These are phyloP conservation scores for Maniola jurtina DNA, from an alignment of 1,140 invertebrate species.

Conservation along the genomic window DNA sequence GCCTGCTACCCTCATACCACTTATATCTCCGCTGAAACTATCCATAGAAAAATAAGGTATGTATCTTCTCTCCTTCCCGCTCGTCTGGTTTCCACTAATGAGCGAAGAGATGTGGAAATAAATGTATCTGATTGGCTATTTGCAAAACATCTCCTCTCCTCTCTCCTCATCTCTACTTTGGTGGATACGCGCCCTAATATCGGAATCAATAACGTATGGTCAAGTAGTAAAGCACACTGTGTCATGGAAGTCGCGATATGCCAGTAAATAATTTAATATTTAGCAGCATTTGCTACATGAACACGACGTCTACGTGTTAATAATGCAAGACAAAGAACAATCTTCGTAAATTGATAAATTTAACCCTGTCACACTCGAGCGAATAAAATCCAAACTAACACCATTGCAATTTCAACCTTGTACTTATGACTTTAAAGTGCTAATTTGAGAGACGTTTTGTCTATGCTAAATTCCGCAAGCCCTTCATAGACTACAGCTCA, in stretches of 20 bases:
- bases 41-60: too few relatives aligned
- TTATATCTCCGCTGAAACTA: too few relatives aligned
- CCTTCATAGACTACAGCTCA: constrained; percentile 61
- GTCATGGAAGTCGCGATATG: constrained; percentile 31
- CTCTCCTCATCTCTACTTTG: too few relatives aligned
- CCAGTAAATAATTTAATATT: constrained; percentile 67
- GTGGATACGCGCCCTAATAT: too few relatives aligned
- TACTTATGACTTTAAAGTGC: constrained; percentile 17
- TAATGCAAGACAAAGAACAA: constrained; percentile 66
- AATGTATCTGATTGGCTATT: too few relatives aligned
- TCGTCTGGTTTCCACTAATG: too few relatives aligned
- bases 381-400: constrained; percentile 35
- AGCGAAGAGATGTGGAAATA: too few relatives aligned
- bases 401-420: constrained; percentile 31
- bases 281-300: constrained; percentile 48
- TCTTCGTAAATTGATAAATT: constrained; percentile 75
- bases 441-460: constrained; percentile 22
- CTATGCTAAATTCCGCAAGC: constrained; percentile 52
- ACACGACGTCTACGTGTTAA: constrained; percentile 69
- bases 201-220: constrained; percentile 15
- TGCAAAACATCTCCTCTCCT: too few relatives aligned
- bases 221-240: constrained; percentile 21
- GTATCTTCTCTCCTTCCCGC: too few relatives aligned
- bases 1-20: too few relatives aligned
- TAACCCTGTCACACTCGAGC: constrained; percentile 57